Base-by-base conservation (phyloP, 2,888 invertebrate genomes). In the Mimachlamys varia region DNA sequence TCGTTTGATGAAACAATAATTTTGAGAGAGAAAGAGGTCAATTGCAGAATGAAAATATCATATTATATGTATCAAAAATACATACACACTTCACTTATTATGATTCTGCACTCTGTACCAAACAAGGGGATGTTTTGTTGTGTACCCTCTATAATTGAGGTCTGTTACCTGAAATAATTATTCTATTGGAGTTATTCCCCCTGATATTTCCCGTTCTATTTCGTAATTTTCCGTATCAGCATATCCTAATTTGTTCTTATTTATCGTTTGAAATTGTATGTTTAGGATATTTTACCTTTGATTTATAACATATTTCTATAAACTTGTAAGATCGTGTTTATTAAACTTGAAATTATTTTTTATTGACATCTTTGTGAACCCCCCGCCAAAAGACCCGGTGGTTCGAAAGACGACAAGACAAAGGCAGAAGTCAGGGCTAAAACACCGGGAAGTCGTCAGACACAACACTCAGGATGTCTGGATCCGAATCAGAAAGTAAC, bases 401-500 rank as follows among this genome's bases (percentile, higher is more conserved):
- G n/a, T 49, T 50, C 90, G 58, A 50, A 89, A 88, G 87, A 89
- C 33, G 89, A 33, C 76, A 50, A 44, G 62, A 90, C 87, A 88
- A 88, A 37, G 53, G n/a, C 55, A 49, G 22, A 53, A 53, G 22
- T n/a, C 53, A 37, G 37, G 22, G 37, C 7, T 19, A 87, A 49
- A 50, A 27, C 38, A 33, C 38, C 2, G 33, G 76, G 33, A 76
- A 76, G 27, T 27, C 22, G 76, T 53, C 55, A 7, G 33, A 53
- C 62, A 38, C n/a, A 58, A 27, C 27, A 33, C 0, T n/a, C 58
- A 92, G 22, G 55, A 95, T 95, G 95, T 95, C 95, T 37, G 94
- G 94, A 27, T 95, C 95, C n/a, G 95, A 95, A 76, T 92, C 93
- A 90, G 95, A 95, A 50, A 93, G 93, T 89, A 94, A 93, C 22